Evolutionary conservation across 2,888 invertebrate species (phyloP).

Genomic region (Nephrocerus scutellatus): DNA sequence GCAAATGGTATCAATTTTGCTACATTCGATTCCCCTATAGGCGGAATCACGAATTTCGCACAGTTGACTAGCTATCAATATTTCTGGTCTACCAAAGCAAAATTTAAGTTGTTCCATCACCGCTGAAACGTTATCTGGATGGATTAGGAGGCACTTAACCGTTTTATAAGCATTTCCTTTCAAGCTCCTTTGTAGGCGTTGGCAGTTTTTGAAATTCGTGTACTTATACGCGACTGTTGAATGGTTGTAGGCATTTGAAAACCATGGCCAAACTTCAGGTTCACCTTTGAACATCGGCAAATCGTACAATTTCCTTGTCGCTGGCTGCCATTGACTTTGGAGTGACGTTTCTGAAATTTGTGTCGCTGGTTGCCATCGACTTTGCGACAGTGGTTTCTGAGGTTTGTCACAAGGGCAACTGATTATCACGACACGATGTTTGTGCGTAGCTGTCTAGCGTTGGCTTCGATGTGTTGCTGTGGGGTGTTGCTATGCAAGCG

Average conservation of each 20-base stretch:
- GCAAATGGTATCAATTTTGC: conserved; percentile 12
- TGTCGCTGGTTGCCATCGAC: too few species aligned
- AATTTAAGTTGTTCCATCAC: conserved; percentile 12
- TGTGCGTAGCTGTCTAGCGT: too few species aligned
- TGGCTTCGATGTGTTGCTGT: too few species aligned
- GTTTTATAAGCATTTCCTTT: conserved; percentile 11
- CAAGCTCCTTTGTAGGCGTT: conserved; percentile 12
- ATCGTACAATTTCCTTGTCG: neutral
- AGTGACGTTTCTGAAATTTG: too few species aligned
- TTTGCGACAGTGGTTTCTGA: too few species aligned
- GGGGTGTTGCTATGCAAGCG: too few species aligned
- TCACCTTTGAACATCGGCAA: conserved; percentile 13
- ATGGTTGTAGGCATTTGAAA: conserved; percentile 7
- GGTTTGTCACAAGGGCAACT: too few species aligned
- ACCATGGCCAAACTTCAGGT: conserved; percentile 16
- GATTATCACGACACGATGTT: too few species aligned
- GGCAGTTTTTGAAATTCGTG: conserved; percentile 9
- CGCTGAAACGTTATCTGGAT: conserved; percentile 12
- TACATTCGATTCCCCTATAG: conserved; percentile 5
- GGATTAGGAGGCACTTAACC: conserved; percentile 15
- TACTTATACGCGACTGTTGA: conserved; percentile 4
- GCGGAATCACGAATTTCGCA: conserved; percentile 9
- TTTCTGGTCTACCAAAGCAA: conserved; percentile 13
- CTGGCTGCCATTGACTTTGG: neutral
- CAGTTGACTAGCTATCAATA: conserved; percentile 9